Evolutionary conservation across 2,888 invertebrate species (phyloP), one percentile per base, ranked within the genome.

Genomic region (Coremacera marginata): DNA sequence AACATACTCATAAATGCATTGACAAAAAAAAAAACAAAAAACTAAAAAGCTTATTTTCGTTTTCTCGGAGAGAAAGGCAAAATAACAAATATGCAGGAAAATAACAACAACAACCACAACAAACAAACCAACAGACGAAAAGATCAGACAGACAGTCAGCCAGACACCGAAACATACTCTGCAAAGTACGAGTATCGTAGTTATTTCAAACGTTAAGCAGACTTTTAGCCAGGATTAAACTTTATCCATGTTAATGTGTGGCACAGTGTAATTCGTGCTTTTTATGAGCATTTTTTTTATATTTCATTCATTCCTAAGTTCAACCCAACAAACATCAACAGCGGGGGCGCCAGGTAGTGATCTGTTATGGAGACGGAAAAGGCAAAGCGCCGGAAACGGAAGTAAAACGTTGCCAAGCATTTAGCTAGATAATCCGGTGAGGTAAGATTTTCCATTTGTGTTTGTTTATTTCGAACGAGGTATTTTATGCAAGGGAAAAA

Each of bases 211-310:
- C 52, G 52, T 52, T 68, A 75, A 74, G 75, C 27, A 27, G 70
- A 70, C 70, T 72, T 52, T 49, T 62, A 71, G 70, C 55, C 51
- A 27, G 73, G 78, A 78, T 78, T 76, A 76, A 75, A 76, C 72
- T 76, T 73, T 72, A 73, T 72, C 70, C 72, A 65, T 76, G 55
- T 70, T 76, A 73, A 78, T 76, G 75, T 70, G 52, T 62, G 55
- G 25, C 71, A 22, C 72, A 60, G 27, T 67, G 75, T 78, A 73
- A 70, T 74, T 70, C 63, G 68, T 77, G 70, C 44, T 74, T 73
- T 77, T 70, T 74, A 70, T 63, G 73, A 70, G 57, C 34, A 27
- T 67, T 27, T 72, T 25, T 52, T 14, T 25, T 16, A 2, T 44
- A 49, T 19, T 16, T n/a, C 25, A 22, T 68, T 68, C 57, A 4